Percentiles rank a stretch among this genome's conserved stretches.
These are phyloP conservation scores for Poliocrania exsul DNA, from an alignment of 2,797 vertebrate species.

Conservation along the genomic window DNA sequence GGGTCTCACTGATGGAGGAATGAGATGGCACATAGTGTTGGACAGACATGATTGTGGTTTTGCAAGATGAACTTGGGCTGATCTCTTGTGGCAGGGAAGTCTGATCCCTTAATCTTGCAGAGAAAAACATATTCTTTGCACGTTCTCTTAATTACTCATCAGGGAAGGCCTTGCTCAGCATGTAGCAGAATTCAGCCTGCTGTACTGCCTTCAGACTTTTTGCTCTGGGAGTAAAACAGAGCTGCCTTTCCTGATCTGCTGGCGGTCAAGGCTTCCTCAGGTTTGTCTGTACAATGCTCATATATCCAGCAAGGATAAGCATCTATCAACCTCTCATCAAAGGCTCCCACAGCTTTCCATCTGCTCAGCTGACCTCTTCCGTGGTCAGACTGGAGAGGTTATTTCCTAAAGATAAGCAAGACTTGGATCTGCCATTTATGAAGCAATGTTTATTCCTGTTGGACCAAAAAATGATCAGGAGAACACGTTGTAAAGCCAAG, in stretches of 20 bases:
- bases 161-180: neutral
- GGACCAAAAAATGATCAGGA: neutral
- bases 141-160: neutral
- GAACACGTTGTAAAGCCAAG: neutral
- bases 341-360: neutral
- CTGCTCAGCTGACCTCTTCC: neutral
- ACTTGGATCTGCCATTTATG: neutral
- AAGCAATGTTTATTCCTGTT: neutral
- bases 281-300: fast-evolving
- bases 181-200: neutral
- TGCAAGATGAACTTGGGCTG: neutral
- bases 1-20: neutral
- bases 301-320: neutral
- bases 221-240: neutral
- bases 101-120: neutral
- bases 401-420: neutral
- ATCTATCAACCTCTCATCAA: neutral
- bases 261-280: neutral
- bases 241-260: neutral
- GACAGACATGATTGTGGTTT: fast-evolving
- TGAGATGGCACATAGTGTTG: fast-evolving
- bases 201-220: neutral
- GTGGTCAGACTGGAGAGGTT: neutral
- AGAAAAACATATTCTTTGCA: neutral
- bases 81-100: neutral